These are phyloP conservation scores for Tetragonula clypearis DNA, from an alignment of 1,140 invertebrate species.

Conservation along the genomic window DNA sequence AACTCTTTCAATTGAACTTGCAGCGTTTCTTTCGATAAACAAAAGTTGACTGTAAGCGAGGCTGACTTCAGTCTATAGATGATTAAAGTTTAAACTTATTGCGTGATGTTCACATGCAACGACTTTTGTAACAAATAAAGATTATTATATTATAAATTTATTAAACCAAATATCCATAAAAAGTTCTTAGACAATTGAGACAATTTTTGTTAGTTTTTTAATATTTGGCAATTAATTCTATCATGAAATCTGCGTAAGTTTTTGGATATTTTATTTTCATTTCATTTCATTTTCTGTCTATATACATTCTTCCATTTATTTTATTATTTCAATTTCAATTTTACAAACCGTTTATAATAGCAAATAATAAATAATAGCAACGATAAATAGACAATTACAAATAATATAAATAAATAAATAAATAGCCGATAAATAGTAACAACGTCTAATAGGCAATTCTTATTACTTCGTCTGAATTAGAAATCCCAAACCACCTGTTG, in stretches of 20 bases:
- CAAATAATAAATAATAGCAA: too few relatives aligned
- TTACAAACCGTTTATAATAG: background rate
- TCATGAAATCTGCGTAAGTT: slow-evolving; percentile 53
- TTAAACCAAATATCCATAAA: background rate
- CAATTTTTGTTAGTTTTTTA: background rate
- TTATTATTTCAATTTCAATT: background rate
- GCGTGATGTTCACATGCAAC: too few relatives aligned
- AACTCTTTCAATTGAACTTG: background rate
- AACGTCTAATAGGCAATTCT: background rate
- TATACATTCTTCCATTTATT: background rate
- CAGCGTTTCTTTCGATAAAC: background rate
- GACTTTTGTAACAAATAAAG: background rate
- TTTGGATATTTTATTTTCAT: slow-evolving; percentile 13
- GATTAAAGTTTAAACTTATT: slow-evolving; percentile 28
- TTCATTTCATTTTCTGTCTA: too few relatives aligned
- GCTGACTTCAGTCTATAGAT: slow-evolving; percentile 13
- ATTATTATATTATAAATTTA: background rate
- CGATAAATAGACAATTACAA: background rate
- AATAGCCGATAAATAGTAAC: too few relatives aligned
- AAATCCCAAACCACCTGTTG: slow-evolving; percentile 69
- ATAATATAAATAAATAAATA: too few relatives aligned
- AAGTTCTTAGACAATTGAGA: background rate
- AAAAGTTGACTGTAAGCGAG: background rate
- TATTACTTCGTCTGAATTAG: slow-evolving; percentile 55
- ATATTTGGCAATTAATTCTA: background rate